These are phyloP conservation scores for Thripadectes ignobilis DNA, from an alignment of 2,797 vertebrate genomes.

Conservation along the genomic window DNA sequence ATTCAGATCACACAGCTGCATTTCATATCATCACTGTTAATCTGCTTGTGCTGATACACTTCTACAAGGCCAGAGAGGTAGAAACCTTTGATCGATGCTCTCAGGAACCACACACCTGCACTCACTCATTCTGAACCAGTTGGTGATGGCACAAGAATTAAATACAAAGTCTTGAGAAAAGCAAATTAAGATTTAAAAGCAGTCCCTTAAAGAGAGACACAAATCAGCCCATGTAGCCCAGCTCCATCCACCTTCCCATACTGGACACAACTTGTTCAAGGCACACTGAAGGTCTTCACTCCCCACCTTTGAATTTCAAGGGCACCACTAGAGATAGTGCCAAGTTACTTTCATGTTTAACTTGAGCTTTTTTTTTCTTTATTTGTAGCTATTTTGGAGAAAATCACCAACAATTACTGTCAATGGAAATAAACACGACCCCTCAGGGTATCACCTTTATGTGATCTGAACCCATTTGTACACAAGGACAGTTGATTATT, in stretches of 20 bases:
- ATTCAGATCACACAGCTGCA: not conserved
- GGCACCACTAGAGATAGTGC: not conserved
- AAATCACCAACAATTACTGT: not conserved
- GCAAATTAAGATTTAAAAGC: not conserved
- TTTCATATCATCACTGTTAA: not conserved
- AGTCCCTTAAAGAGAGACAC: not conserved
- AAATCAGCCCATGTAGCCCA: not conserved
- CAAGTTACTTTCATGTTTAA: not conserved
- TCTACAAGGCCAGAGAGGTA: not conserved
- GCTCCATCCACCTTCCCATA: not conserved
- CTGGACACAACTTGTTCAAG: not conserved
- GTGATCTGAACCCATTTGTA: not conserved
- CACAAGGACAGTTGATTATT: not conserved
- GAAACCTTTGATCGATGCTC: not conserved
- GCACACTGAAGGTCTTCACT: not conserved
- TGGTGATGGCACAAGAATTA: not conserved
- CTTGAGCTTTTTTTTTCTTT: not conserved
- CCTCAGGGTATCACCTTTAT: not conserved
- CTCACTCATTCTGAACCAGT: not conserved
- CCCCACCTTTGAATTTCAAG: conserved; percentile 8
- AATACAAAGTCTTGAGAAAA: not conserved
- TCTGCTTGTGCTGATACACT: not conserved
- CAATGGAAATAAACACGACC: not conserved
- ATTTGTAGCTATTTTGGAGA: not conserved
- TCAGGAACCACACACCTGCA: not conserved